Conservation (phyloP, 2,113 vertebrate genomes). For the Corynorhinus townsendii region DNA sequence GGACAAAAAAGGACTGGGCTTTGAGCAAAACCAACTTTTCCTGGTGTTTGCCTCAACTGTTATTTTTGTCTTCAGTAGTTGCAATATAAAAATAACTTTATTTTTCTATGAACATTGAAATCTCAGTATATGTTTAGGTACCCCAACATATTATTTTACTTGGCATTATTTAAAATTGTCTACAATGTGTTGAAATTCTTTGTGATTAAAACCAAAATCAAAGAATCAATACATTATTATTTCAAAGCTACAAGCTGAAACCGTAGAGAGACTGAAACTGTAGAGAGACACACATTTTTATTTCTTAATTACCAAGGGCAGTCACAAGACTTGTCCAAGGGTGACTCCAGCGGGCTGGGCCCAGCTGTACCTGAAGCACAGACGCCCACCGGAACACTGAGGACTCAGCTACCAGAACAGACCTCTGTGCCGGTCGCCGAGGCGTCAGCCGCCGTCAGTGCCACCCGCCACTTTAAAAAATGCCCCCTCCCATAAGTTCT, state of each 20-base stretch:
- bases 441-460: not conserved
- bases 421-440: not conserved
- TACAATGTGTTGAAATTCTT: constrained; percentile 42
- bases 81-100: constrained; percentile 72
- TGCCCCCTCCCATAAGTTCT: not conserved
- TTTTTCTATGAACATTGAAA: constrained; percentile 54
- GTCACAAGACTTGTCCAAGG: not conserved
- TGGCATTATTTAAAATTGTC: constrained; percentile 51
- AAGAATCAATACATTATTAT: not conserved
- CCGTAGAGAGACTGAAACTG: not conserved
- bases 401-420: not conserved
- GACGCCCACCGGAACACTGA: not conserved
- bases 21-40: constrained; percentile 71
- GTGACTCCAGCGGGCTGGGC: not conserved
- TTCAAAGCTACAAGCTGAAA: not conserved
- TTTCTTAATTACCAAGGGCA: constrained; percentile 34
- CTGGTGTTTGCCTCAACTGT: constrained; percentile 73
- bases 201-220: constrained; percentile 37
- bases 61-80: constrained; percentile 71
- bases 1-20: constrained; percentile 71
- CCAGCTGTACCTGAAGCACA: not conserved
- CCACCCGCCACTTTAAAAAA: not conserved
- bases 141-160: constrained; percentile 65
- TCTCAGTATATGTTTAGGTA: constrained; percentile 61
- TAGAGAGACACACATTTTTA: constrained; percentile 28